Conservation (phyloP, 2,113 vertebrate species). For the Prionailurus viverrinus region DNA sequence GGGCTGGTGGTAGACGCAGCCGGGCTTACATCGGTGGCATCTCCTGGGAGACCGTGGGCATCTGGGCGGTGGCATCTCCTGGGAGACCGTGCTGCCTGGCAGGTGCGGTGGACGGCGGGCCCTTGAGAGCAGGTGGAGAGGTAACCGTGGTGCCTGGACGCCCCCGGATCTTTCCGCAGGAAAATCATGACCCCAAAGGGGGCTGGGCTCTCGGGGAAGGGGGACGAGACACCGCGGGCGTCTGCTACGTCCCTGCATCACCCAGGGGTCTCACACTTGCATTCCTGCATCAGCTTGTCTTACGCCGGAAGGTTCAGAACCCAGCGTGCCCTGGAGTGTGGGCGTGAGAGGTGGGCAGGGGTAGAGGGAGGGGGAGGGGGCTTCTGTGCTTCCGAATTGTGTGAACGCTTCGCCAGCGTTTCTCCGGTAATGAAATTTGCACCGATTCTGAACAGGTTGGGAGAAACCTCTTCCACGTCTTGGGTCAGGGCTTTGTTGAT, state of each 20-base stretch:
- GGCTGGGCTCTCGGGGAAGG: background rate
- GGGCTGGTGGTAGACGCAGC: fast-evolving
- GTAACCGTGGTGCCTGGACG: background rate
- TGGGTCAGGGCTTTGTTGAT: too few species aligned
- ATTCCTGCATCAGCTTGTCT: too few species aligned
- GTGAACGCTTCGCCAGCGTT: background rate
- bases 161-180: fast-evolving
- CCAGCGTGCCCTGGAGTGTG: background rate
- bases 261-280: background rate
- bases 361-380: background rate
- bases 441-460: fast-evolving
- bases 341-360: background rate
- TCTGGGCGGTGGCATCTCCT: fast-evolving
- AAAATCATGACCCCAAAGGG: fast-evolving
- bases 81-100: fast-evolving
- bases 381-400: background rate
- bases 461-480: background rate
- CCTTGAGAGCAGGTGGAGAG: background rate
- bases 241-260: fast-evolving
- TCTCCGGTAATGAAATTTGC: fast-evolving
- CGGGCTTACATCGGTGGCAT: fast-evolving
- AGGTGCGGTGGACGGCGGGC: background rate
- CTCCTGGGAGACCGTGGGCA: fast-evolving
- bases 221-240: background rate
- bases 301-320: too few species aligned